These are phyloP conservation scores for Anhinga anhinga DNA, from an alignment of 2,113 vertebrate genomes.

Conservation along the genomic window DNA sequence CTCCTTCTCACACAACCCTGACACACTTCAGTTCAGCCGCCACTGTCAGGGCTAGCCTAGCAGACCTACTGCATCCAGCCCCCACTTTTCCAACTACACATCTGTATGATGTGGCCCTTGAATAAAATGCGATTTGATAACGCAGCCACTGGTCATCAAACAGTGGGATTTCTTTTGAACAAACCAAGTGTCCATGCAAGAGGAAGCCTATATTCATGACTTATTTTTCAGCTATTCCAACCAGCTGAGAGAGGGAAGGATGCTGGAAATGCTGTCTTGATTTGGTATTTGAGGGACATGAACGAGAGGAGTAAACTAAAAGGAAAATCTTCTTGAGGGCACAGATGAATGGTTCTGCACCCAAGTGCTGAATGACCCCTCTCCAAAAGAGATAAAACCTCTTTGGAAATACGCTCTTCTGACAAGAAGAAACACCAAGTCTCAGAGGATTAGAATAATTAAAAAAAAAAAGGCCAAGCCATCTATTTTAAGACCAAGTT, in stretches of 20 bases:
- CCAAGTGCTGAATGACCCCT: background rate
- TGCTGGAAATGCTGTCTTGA: background rate
- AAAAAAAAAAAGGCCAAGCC: background rate
- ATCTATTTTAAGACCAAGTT: constrained; percentile 22
- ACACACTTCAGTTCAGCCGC: background rate
- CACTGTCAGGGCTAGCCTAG: background rate
- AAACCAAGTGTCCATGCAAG: background rate
- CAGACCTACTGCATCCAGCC: background rate
- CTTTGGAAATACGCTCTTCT: background rate
- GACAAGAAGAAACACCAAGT: background rate
- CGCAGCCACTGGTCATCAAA: background rate
- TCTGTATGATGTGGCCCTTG: background rate
- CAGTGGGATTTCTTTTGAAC: background rate
- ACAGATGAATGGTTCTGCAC: background rate
- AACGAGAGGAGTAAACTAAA: background rate
- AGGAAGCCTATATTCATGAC: background rate
- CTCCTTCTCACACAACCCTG: background rate
- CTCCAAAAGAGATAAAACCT: background rate
- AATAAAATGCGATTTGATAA: background rate
- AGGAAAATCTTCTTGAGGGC: background rate
- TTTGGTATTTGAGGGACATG: background rate
- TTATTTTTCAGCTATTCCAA: background rate
- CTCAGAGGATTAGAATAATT: constrained; percentile 29
- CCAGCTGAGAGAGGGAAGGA: background rate
- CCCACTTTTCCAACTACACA: background rate